phyloP scores from a whole-genome alignment of 2,113 vertebrate genomes.

The Formicarius rufipectus region DNA sequence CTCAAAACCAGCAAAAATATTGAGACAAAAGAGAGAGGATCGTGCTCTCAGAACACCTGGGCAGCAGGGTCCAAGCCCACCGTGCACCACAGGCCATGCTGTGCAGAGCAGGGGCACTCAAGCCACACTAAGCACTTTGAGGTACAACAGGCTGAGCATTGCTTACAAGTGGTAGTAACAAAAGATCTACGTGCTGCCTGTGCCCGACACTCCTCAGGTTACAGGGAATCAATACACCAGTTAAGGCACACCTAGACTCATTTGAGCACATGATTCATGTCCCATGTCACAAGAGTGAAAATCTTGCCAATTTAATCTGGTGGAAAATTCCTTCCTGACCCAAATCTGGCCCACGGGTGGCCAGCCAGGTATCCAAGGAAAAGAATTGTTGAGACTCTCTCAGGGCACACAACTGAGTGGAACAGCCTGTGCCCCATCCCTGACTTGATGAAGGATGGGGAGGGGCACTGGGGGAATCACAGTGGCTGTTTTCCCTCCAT shows the following conservation, averaged over 20 bases:
- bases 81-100: neutral
- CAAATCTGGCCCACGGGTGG: neutral
- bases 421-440: neutral
- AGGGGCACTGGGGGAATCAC: neutral
- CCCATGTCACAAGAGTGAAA: neutral
- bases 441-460: neutral
- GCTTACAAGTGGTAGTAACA: neutral
- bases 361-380: neutral
- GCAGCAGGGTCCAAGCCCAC: neutral
- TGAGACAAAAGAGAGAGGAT: neutral
- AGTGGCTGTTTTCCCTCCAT: neutral
- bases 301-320: neutral
- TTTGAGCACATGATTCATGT: neutral
- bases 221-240: neutral
- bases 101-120: neutral
- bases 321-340: constrained; percentile 34
- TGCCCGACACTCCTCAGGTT: neutral
- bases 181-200: neutral
- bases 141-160: neutral
- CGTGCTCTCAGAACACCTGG: neutral
- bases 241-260: neutral
- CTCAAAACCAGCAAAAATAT: neutral
- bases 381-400: neutral
- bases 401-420: neutral
- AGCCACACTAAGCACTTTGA: neutral